Conservation (phyloP, 2,113 vertebrate species). For the Hippocampus abdominalis region DNA sequence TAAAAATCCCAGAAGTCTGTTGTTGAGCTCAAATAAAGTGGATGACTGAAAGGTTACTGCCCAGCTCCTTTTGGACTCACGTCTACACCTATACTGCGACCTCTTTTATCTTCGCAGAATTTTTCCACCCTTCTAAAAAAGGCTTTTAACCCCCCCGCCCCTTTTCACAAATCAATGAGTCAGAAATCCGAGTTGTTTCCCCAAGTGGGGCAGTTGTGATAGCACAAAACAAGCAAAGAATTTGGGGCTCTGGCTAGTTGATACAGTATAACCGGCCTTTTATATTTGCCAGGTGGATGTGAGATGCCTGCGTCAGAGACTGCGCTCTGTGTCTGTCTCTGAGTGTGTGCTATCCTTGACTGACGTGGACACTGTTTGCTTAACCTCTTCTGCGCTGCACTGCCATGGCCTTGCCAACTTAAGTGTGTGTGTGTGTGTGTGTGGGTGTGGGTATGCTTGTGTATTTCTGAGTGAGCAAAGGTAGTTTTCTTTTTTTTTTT, state of each 20-base stretch:
- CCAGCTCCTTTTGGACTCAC: not conserved
- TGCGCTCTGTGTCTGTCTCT: conserved; percentile 61
- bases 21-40: not conserved
- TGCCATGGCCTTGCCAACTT: conserved; percentile 62
- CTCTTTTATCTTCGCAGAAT: not conserved
- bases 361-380: conserved; percentile 72
- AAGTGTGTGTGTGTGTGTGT: conserved; percentile 49
- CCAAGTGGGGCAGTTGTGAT: conserved; percentile 17
- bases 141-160: not conserved
- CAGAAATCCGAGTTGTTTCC: conserved; percentile 14
- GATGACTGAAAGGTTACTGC: not conserved
- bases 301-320: conserved; percentile 71
- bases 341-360: conserved; percentile 66
- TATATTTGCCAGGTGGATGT: conserved; percentile 68
- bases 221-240: conserved; percentile 32
- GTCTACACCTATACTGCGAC: not conserved
- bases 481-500: conserved; percentile 60
- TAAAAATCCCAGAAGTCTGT: not conserved
- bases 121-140: not conserved
- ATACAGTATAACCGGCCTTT: conserved; percentile 52
- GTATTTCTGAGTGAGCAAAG: conserved; percentile 48
- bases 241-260: conserved; percentile 17
- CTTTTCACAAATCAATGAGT: conserved; percentile 10
- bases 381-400: conserved; percentile 68
- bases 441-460: conserved; percentile 19